A percentile compares a stretch with the other conserved stretches of the same genome.
Conservation (phyloP, 2,797 vertebrate genomes). For the Echiichthys vipera region DNA sequence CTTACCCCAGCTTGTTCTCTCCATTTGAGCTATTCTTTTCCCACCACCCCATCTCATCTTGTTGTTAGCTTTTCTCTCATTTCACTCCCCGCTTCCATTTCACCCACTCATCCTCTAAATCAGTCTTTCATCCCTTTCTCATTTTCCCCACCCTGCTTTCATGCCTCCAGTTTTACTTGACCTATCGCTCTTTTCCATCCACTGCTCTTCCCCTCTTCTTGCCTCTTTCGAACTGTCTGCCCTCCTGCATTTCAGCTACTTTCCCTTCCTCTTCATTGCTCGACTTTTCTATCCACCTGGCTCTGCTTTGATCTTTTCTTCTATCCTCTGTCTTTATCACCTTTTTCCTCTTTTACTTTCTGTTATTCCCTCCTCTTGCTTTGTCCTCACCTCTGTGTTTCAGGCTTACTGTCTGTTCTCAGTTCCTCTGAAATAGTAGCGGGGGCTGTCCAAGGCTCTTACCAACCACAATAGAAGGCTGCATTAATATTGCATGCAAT, state of each 20-base stretch:
- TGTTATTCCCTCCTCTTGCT: conserved; percentile 23
- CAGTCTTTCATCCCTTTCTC: conserved; percentile 55
- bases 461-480: conserved; percentile 79
- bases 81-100: conserved; percentile 39
- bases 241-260: conserved; percentile 45
- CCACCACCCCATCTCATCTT: conserved; percentile 10
- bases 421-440: conserved; percentile 75
- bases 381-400: conserved; percentile 61
- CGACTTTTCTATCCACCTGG: conserved; percentile 15
- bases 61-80: conserved; percentile 47
- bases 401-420: conserved; percentile 68
- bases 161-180: conserved; percentile 47
- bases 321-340: conserved; percentile 34
- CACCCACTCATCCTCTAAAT: conserved; percentile 58
- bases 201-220: conserved; percentile 7
- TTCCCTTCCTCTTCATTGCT: conserved; percentile 25
- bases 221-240: conserved; percentile 52
- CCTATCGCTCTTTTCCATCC: conserved; percentile 37
- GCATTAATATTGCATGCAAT: conserved; percentile 85
- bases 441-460: conserved; percentile 75
- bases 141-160: conserved; percentile 37
- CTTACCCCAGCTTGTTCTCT: conserved; percentile 1
- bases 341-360: conserved; percentile 23
- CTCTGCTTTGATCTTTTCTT: conserved; percentile 32
- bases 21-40: conserved; percentile 1